Percentiles rank a stretch among this genome's conserved stretches.
These are phyloP conservation scores for Centropyge bicolor DNA, from an alignment of 2,797 vertebrate genomes.

Conservation along the genomic window DNA sequence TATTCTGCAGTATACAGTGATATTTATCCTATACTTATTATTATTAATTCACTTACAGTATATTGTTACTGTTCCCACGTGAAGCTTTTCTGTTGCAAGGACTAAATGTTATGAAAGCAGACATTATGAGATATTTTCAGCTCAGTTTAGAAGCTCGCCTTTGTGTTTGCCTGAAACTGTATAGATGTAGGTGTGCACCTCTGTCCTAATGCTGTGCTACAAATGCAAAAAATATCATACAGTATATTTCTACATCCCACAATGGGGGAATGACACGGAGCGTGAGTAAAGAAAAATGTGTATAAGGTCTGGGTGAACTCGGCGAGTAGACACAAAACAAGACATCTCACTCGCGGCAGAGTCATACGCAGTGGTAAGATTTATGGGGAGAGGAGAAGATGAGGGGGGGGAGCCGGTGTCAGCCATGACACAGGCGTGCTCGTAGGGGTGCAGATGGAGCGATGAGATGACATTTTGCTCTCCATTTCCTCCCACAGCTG, in stretches of 20 bases:
- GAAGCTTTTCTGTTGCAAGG: background rate
- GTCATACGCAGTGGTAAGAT: constrained; percentile 5
- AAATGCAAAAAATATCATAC: background rate
- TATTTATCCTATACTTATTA: no score
- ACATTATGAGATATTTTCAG: background rate
- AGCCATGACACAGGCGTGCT: constrained; percentile 35
- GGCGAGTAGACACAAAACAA: background rate
- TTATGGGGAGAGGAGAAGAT: constrained; percentile 4
- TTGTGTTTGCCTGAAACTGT: constrained; percentile 1
- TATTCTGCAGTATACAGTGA: no score
- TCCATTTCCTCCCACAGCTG: constrained; percentile 64
- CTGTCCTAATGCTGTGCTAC: background rate
- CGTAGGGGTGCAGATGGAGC: constrained; percentile 50
- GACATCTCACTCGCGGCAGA: background rate
- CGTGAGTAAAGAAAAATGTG: background rate
- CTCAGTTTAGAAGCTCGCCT: background rate
- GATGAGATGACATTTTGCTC: constrained; percentile 60
- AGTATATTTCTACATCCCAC: background rate
- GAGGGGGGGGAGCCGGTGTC: constrained; percentile 26
- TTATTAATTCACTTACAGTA: background rate
- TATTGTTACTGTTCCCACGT: background rate
- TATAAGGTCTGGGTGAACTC: background rate
- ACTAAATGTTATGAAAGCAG: constrained; percentile 3
- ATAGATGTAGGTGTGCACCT: background rate
- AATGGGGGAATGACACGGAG: background rate